Evolutionary conservation across 2,888 invertebrate species (phyloP).

Genomic region (Oxyscelio sp.): DNA sequence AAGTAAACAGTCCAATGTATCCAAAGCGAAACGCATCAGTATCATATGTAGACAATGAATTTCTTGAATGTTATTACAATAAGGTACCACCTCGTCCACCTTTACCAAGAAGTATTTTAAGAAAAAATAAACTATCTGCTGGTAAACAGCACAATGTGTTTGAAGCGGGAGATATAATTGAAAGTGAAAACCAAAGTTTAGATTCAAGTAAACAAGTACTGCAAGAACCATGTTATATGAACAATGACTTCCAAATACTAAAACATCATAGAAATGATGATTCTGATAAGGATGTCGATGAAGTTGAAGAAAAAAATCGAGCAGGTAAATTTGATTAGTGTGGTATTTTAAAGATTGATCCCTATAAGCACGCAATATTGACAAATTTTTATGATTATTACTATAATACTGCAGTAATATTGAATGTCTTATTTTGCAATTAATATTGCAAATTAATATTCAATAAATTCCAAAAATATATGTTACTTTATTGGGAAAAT

Average conservation of each 20-base stretch:
- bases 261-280: conserved; percentile 82
- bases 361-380: too few species aligned
- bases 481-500: too few species aligned
- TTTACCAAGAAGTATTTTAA: conserved; percentile 92
- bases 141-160: conserved; percentile 93
- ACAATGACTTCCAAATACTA: conserved; percentile 85
- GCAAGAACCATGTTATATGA: conserved; percentile 92
- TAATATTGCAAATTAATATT: too few species aligned
- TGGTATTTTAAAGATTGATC: too few species aligned
- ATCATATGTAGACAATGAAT: conserved; percentile 88
- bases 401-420: too few species aligned
- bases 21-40: conserved; percentile 92
- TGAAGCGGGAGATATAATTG: conserved; percentile 91
- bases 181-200: conserved; percentile 88
- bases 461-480: too few species aligned
- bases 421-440: too few species aligned
- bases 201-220: conserved; percentile 92
- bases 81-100: conserved; percentile 92
- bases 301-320: conserved; percentile 85
- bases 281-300: conserved; percentile 88
- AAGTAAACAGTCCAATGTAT: conserved; percentile 89
- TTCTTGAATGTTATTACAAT: conserved; percentile 86
- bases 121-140: conserved; percentile 88
- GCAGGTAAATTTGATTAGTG: conserved; percentile 79
- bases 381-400: too few species aligned